Conservation (phyloP, 2,113 vertebrate genomes). For the Heterocephalus glaber region DNA sequence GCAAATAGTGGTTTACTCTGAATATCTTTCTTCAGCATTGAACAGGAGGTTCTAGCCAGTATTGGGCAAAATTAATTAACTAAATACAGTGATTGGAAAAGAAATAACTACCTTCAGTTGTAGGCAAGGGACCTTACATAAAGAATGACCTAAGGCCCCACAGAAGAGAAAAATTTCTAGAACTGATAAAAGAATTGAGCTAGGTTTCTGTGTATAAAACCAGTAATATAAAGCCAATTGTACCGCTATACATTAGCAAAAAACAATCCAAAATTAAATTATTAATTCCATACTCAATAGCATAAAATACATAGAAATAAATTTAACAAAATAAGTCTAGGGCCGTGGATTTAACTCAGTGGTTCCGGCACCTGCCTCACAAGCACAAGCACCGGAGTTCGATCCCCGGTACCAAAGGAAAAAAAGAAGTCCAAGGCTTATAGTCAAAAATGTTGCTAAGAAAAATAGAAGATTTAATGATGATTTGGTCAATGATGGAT, state of each 20-base stretch:
- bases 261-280: neutral
- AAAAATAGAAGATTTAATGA: neutral
- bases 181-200: neutral
- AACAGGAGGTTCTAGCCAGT: neutral
- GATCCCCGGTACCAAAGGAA: no score
- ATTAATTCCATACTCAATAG: neutral
- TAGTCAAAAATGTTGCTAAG: neutral
- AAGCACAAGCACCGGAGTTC: no score
- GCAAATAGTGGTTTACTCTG: neutral
- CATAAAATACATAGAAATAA: neutral
- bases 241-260: neutral
- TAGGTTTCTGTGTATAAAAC: neutral
- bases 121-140: neutral
- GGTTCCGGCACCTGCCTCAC: no score
- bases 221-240: neutral
- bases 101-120: neutral
- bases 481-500: neutral
- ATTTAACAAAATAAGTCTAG: neutral
- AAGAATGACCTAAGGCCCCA: neutral
- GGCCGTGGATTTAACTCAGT: no score
- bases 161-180: neutral
- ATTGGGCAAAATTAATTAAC: neutral
- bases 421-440: neutral
- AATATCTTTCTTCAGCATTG: neutral
- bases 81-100: neutral